A percentile compares a stretch with the other conserved stretches of the same genome.
phyloP scores from a whole-genome alignment of 2,797 vertebrate species.

The Gallinago stenura region DNA sequence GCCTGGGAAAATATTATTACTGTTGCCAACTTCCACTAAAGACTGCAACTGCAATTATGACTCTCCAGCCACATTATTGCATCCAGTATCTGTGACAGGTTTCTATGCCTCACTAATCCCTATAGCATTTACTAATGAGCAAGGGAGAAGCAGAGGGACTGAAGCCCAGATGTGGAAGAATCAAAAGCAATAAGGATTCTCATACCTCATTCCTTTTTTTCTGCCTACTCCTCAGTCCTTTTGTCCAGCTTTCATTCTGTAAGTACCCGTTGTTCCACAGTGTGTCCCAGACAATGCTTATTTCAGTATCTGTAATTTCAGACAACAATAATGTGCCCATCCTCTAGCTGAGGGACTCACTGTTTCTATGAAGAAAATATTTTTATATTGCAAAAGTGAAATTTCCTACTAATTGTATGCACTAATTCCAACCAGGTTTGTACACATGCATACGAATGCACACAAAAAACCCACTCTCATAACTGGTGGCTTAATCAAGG shows the following conservation, averaged over 20 bases:
- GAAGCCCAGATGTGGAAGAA: not conserved
- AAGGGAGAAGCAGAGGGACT: not conserved
- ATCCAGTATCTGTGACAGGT: not conserved
- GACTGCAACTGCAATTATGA: not conserved
- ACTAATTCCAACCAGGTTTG: not conserved
- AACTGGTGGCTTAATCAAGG: not conserved
- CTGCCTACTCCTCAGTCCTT: not conserved
- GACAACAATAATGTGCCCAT: not conserved
- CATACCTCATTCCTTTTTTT: not conserved
- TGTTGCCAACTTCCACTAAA: not conserved
- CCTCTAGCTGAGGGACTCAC: not conserved
- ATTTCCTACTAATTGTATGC: not conserved
- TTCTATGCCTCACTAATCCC: not conserved
- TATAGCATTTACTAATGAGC: not conserved
- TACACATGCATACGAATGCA: rapidly evolving
- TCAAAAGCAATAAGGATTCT: not conserved
- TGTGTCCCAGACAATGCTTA: not conserved
- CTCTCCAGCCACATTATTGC: not conserved
- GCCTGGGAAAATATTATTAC: not conserved
- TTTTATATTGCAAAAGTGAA: not conserved
- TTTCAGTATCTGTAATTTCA: not conserved
- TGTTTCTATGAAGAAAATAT: not conserved
- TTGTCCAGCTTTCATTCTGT: not conserved
- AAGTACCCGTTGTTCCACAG: not conserved
- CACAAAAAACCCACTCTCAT: rapidly evolving